Base-by-base conservation (phyloP, 2,888 invertebrate genomes). In the Cataglyphis cursor region DNA sequence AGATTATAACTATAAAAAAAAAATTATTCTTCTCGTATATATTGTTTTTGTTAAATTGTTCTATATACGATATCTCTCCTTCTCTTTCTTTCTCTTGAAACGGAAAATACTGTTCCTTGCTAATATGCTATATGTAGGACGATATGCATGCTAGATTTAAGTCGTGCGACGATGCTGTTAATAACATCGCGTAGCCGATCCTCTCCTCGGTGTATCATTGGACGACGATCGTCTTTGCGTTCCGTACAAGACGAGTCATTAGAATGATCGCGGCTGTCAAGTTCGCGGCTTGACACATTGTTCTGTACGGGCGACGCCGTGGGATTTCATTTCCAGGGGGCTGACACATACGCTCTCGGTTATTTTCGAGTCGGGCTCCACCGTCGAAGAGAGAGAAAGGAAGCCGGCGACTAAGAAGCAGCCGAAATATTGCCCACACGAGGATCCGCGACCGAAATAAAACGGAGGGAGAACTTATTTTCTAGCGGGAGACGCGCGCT, bases 401-500 rank as follows among this genome's bases (percentile, higher is more conserved):
- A 35, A 73, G 12, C n/a, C 6, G 35, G 18, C 64, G 18, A 75
- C 51, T 64, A 75, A 65, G 54, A 65, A 76, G 41, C 54, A 66
- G 54, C 54, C 66, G 57, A 76, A 76, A 76, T 76, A 76, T 76
- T 76, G 66, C 76, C 24, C 9, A 24, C 64, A 21, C 24, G 38
- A 76, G 66, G 41, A 76, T 38, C 18, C 24, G 24, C 65, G 75
- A 76, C 76, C n/a, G 65, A 76, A 76, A 76, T 76, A 76, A 76
- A 76, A 51, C 64, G 28, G 38, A 51, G 48, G 28, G 68, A 57
- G 57, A 66, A 76, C n/a, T 66, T 57, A 66, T 76, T 57, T 76
- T 31, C 57, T 76, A 41, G 41, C 76, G 24, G 64, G 64, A 1
- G 41, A 15, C 44, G 64, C 44, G 64, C 31, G 62, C 61, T 21